These are phyloP conservation scores for Pangasius mekongensis DNA, from an alignment of 2,797 vertebrate species.

Conservation along the genomic window DNA sequence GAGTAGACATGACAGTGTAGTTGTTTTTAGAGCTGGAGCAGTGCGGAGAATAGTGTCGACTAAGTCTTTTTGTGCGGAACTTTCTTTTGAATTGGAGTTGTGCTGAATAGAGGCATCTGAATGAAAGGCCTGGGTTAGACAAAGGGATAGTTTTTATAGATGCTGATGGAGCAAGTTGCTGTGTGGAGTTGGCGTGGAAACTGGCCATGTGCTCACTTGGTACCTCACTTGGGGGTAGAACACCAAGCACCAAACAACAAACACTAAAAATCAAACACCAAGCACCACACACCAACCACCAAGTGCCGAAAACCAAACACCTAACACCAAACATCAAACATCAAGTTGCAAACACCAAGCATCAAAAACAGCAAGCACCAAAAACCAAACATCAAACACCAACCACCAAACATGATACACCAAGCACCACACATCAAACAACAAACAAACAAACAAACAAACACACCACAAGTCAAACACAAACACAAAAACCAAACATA, in stretches of 20 bases:
- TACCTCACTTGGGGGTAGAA: constrained; percentile 29
- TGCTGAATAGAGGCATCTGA: constrained; percentile 56
- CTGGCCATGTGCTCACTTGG: constrained; percentile 40
- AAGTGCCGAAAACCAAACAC: neutral
- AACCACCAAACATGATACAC: neutral
- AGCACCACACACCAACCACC: neutral
- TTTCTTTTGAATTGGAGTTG: constrained; percentile 55
- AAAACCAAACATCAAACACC: neutral
- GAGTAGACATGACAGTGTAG: constrained; percentile 37
- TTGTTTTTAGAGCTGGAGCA: constrained; percentile 19
- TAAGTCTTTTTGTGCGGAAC: constrained; percentile 57
- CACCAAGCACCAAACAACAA: neutral
- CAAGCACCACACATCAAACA: neutral
- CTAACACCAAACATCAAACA: neutral
- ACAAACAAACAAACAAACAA: neutral
- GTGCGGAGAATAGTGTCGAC: constrained; percentile 51
- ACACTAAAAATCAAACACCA: neutral
- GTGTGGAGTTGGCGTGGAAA: constrained; percentile 56
- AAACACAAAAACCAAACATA: neutral
- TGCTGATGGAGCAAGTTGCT: constrained; percentile 58
- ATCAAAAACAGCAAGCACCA: neutral
- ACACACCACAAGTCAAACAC: neutral
- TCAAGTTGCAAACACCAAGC: neutral
- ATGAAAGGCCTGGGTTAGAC: constrained; percentile 59
- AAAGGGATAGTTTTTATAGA: constrained; percentile 59